These are phyloP conservation scores for Rhabdophis nuchalis DNA, from an alignment of 2,797 vertebrate species.

Conservation along the genomic window DNA sequence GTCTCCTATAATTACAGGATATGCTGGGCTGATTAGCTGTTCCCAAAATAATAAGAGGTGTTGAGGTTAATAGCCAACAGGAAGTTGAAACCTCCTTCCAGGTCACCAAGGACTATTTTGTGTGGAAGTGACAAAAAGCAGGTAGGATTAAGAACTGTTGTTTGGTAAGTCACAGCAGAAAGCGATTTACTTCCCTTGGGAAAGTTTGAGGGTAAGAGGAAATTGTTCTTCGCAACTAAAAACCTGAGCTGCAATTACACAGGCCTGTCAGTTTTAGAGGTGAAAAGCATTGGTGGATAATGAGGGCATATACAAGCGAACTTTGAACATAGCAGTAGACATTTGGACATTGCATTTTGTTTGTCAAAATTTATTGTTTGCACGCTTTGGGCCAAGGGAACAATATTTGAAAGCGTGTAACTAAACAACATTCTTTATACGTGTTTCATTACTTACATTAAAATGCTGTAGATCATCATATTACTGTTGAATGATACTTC, in stretches of 20 bases:
- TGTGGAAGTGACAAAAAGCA: not conserved
- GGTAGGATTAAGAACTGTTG: not conserved
- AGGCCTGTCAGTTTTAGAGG: not conserved
- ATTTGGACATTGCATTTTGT: not conserved
- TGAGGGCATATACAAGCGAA: not conserved
- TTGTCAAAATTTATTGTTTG: not conserved
- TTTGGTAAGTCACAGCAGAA: not conserved
- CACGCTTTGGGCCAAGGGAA: not conserved
- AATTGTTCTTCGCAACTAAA: not conserved
- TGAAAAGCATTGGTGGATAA: not conserved
- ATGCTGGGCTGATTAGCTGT: not conserved
- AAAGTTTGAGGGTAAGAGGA: not conserved
- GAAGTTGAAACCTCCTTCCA: conserved; percentile 10
- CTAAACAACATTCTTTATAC: not conserved
- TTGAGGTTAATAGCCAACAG: conserved; percentile 13
- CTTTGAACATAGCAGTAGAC: not conserved
- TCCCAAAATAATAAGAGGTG: conserved; percentile 21
- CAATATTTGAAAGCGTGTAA: not conserved
- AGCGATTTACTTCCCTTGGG: not conserved
- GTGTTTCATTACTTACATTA: not conserved
- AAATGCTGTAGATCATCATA: not conserved
- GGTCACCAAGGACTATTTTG: not conserved
- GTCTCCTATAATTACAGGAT: conserved; percentile 23
- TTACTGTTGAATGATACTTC: not conserved
- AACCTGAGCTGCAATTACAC: not conserved